Evolutionary conservation across 2,888 invertebrate genomes (phyloP), one percentile per base, ranked within the genome.

Genomic region (Drosophila gaucha): DNA sequence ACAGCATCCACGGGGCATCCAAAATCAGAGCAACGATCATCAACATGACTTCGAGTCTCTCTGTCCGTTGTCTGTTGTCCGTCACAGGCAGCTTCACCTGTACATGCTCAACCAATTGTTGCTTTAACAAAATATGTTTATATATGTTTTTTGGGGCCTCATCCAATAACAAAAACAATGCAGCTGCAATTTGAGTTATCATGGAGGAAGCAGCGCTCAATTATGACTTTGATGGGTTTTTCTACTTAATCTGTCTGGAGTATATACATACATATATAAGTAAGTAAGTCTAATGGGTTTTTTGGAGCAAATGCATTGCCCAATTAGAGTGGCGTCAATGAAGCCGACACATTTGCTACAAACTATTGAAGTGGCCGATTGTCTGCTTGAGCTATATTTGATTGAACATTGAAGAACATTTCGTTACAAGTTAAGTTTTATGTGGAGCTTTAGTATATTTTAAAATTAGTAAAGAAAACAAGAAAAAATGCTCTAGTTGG

Each of bases 141-240:
- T n/a, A n/a, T n/a, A n/a, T 26, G 16, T 30, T 67, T 22, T 51
- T 55, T 9, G 14, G 30, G 28, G 30, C 28, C 31, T 55, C 55
- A 55, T 47, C 47, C 43, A 39, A 55, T 31, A 39, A 18, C 14
- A 26, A 33, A n/a, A 36, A 68, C 52, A 73, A 74, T 74, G 63
- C 50, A 59, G 31, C 55, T 39, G 43, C 51, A 69, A 55, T 74
- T 68, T 58, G 72, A 63, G 58, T 67, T 46, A 52, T 74, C 69
- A 74, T 68, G 47, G 69, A 47, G 51, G 74, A 68, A 74, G 74
- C 55, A 22, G 12, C 47, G 22, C 69, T 58, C 64, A 55, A 69
- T 72, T 62, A 63, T 72, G 49, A 12, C 9, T 43, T 1, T 43
- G 35, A 60, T 60, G 60, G 39, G 38, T 43, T 41, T 69, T 16